Evolutionary conservation across 1,140 invertebrate genomes (phyloP).

Genomic region (Sitobion miscanthi): DNA sequence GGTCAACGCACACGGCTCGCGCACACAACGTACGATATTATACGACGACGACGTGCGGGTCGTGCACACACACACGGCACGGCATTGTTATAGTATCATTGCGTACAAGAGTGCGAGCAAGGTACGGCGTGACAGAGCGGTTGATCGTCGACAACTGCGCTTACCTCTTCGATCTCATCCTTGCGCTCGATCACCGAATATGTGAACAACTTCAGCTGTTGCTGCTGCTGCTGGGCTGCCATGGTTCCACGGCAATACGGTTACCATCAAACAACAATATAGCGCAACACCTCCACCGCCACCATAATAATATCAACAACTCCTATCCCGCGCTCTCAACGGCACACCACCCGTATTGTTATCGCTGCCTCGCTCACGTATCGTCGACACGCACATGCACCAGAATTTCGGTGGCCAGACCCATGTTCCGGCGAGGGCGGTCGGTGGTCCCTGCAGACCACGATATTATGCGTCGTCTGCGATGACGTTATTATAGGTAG

Average conservation of each 20-base stretch:
- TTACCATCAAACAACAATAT: not conserved
- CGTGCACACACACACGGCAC: conserved; percentile 36
- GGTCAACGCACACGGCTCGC: conserved; percentile 28
- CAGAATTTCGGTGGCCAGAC: conserved; percentile 10
- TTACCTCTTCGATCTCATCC: conserved; percentile 54
- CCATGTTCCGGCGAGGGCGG: not conserved
- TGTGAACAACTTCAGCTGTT: conserved; percentile 24
- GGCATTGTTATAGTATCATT: conserved; percentile 18
- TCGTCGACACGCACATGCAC: conserved; percentile 44
- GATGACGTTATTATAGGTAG: not conserved
- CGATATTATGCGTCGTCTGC: not conserved
- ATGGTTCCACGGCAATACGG: not conserved
- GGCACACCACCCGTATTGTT: no score
- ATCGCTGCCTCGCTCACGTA: not conserved
- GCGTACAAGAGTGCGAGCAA: conserved; percentile 25
- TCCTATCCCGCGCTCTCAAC: not conserved
- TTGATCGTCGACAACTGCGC: conserved; percentile 30
- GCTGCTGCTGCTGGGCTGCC: conserved; percentile 40
- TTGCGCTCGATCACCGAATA: conserved; percentile 46
- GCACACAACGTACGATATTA: conserved; percentile 26
- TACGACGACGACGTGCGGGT: conserved; percentile 32
- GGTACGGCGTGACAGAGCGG: conserved; percentile 31
- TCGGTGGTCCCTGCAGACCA: not conserved
- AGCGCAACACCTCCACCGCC: not conserved
- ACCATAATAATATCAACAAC: not conserved